Evolutionary conservation across 2,888 invertebrate species (phyloP).

Genomic region (Nephrotoma flavescens): DNA sequence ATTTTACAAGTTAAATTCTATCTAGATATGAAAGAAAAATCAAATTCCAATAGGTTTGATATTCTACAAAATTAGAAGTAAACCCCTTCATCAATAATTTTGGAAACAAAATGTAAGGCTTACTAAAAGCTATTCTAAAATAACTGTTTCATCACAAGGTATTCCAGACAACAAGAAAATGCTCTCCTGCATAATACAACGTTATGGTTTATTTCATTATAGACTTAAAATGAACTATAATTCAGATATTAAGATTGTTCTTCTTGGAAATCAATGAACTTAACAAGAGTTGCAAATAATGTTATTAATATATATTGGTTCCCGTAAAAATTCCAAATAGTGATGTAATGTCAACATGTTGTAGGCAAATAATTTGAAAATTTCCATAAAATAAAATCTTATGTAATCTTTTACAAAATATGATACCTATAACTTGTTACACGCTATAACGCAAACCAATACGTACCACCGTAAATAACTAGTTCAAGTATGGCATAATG

Average conservation of each 20-base stretch:
- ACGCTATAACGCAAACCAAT: no score
- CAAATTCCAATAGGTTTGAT: background rate
- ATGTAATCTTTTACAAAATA: no score
- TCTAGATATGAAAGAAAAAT: background rate
- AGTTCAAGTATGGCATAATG: no score
- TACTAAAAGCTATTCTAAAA: background rate
- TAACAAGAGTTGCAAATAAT: background rate
- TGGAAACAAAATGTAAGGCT: background rate
- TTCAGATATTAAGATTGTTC: background rate
- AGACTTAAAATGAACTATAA: background rate
- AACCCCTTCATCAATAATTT: background rate
- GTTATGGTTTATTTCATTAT: no score
- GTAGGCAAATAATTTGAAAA: background rate
- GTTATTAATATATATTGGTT: background rate
- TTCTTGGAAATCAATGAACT: background rate
- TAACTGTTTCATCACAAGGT: no score
- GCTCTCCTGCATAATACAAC: no score
- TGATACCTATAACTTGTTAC: no score
- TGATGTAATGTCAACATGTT: background rate
- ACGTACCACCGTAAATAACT: no score
- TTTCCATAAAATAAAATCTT: background rate
- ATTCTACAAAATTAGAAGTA: background rate
- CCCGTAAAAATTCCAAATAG: background rate
- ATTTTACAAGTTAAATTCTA: background rate
- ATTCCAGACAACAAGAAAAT: no score